A percentile compares a stretch with the other conserved stretches of the same genome.
phyloP scores from a whole-genome alignment of 37 sponge, comb jelly and placozoan genomes.

The Dysidea cf. avara region DNA sequence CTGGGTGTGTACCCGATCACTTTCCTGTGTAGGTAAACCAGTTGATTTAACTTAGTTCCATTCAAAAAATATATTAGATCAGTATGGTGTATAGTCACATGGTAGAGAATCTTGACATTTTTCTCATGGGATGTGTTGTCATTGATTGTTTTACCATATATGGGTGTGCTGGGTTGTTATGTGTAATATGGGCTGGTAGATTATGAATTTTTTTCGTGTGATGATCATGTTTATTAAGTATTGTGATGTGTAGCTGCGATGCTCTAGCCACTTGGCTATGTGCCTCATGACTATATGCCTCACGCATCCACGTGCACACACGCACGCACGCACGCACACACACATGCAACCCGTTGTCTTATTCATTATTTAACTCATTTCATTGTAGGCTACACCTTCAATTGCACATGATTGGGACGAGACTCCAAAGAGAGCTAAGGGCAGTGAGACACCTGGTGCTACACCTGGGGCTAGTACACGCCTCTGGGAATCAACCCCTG shows the following conservation, averaged over 20 bases:
- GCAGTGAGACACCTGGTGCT: slow-evolving; percentile 78
- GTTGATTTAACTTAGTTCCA: too few relatives aligned
- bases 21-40: too few relatives aligned
- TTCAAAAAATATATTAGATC: too few relatives aligned
- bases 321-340: background rate
- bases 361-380: too few relatives aligned
- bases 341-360: too few relatives aligned
- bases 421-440: slow-evolving; percentile 84
- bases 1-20: too few relatives aligned
- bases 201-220: background rate
- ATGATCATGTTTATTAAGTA: too few relatives aligned
- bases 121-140: too few relatives aligned
- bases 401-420: slow-evolving; percentile 90
- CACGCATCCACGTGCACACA: background rate
- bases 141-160: too few relatives aligned
- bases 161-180: background rate
- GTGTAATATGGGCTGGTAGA: background rate
- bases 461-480: slow-evolving; percentile 60
- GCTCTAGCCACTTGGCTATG: background rate
- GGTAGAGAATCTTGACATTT: too few relatives aligned
- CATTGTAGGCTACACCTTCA: slow-evolving; percentile 51
- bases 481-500: slow-evolving; percentile 90
- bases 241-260: slow-evolving; percentile 2
- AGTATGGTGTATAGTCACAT: too few relatives aligned
- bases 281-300: background rate